Conservation (phyloP, 2,888 invertebrate genomes). For the Plebejus anna region DNA sequence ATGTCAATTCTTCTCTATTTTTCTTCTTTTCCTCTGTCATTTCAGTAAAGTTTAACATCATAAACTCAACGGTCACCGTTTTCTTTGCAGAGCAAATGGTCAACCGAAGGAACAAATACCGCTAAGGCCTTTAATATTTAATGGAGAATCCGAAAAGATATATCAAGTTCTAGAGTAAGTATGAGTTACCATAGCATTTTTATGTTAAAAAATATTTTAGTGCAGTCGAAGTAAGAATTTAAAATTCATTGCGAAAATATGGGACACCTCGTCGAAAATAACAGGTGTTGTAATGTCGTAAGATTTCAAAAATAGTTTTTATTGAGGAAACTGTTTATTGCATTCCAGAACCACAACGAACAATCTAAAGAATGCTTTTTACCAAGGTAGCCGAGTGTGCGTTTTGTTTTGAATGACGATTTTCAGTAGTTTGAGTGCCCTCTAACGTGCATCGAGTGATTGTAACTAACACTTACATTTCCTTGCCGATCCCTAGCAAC, state of each 20-base stretch:
- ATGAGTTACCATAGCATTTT: constrained; percentile 71
- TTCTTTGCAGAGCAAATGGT: constrained; percentile 62
- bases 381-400: constrained; percentile 72
- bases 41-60: neutral
- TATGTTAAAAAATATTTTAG: neutral
- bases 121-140: constrained; percentile 85
- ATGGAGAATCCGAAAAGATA: constrained; percentile 82
- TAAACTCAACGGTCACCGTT: constrained; percentile 9
- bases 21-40: neutral
- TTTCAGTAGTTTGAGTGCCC: constrained; percentile 39
- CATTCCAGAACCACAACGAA: constrained; percentile 77
- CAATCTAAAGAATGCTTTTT: constrained; percentile 76
- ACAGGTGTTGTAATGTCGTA: neutral
- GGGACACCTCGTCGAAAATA: neutral
- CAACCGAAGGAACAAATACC: constrained; percentile 87
- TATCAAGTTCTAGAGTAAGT: constrained; percentile 88
- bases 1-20: neutral
- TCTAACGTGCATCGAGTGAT: constrained; percentile 34
- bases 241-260: neutral
- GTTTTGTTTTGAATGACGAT: constrained; percentile 45
- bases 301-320: constrained; percentile 4
- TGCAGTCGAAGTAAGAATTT: neutral
- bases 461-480: constrained; percentile 43
- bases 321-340: constrained; percentile 43
- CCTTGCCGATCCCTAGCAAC: constrained; percentile 56